Percentiles rank a stretch among this genome's conserved stretches.
Conservation (phyloP, 2,113 vertebrate species). For the Phocoena phocoena region DNA sequence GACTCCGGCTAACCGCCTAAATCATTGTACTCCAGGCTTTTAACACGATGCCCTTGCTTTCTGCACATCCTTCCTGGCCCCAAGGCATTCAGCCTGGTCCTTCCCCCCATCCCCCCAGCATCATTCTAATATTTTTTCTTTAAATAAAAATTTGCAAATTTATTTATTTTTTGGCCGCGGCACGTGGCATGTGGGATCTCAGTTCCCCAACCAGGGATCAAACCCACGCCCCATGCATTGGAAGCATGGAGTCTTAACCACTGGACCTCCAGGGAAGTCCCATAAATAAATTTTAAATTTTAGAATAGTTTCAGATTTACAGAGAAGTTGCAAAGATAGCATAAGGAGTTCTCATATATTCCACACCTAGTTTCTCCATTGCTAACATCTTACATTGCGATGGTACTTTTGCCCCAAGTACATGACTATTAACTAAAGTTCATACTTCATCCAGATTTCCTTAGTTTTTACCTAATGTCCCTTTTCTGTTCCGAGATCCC, state of each 20-base stretch:
- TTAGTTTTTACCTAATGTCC: too few relatives aligned
- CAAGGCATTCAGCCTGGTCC: not conserved
- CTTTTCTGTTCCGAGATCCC: not conserved
- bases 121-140: not conserved
- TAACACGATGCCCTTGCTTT: not conserved
- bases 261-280: too few relatives aligned
- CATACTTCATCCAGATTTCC: not conserved
- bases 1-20: too few relatives aligned
- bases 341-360: not conserved
- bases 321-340: not conserved
- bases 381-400: not conserved
- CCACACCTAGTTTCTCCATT: not conserved
- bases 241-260: too few relatives aligned
- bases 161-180: too few relatives aligned
- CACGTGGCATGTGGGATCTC: too few relatives aligned
- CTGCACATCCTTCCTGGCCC: not conserved
- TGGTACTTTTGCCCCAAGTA: not conserved
- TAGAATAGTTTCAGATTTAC: not conserved
- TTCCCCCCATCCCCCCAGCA: not conserved
- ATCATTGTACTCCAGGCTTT: not conserved
- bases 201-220: too few relatives aligned
- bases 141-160: not conserved
- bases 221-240: too few relatives aligned
- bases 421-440: not conserved
- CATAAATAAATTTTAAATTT: not conserved